phyloP scores from a whole-genome alignment of 2,888 invertebrate species.

The Cristatella mucedo region DNA sequence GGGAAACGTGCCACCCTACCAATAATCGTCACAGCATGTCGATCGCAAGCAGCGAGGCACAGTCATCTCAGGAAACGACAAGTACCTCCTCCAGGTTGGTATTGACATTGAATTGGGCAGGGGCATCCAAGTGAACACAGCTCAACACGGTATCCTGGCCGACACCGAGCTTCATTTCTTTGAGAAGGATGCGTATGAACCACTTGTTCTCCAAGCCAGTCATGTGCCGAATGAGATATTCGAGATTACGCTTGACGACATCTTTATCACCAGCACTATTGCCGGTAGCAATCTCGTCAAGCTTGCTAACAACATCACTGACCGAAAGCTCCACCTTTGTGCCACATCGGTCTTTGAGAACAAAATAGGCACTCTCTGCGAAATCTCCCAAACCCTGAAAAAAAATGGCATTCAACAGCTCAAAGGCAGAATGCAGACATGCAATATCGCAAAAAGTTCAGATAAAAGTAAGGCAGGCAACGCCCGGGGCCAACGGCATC shows the following conservation, averaged over 20 bases:
- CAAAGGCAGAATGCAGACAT: neutral
- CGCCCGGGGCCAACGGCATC: no score
- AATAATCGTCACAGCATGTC: no score
- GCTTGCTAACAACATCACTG: conserved; percentile 53
- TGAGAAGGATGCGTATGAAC: conserved; percentile 71
- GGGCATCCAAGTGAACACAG: conserved; percentile 63
- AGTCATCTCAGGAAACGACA: conserved; percentile 3
- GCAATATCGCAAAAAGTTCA: neutral
- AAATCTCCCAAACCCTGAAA: conserved; percentile 51
- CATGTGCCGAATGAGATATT: conserved; percentile 50
- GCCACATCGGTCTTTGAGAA: conserved; percentile 46
- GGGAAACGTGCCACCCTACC: no score
- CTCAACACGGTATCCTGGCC: conserved; percentile 53
- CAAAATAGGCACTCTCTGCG: conserved; percentile 57
- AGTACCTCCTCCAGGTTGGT: conserved; percentile 52
- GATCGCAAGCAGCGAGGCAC: conserved; percentile 10
- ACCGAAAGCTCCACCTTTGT: conserved; percentile 47
- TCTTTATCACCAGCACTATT: conserved; percentile 44
- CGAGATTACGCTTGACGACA: conserved; percentile 47
- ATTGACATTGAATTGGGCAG: conserved; percentile 54
- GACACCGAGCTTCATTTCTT: conserved; percentile 59
- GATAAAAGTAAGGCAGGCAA: no score
- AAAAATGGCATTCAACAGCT: neutral
- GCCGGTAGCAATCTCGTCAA: conserved; percentile 57
- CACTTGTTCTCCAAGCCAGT: conserved; percentile 68